Evolutionary conservation across 2,888 invertebrate species (phyloP), one percentile per base, ranked within the genome.

Genomic region (Polydrusus tereticollis): DNA sequence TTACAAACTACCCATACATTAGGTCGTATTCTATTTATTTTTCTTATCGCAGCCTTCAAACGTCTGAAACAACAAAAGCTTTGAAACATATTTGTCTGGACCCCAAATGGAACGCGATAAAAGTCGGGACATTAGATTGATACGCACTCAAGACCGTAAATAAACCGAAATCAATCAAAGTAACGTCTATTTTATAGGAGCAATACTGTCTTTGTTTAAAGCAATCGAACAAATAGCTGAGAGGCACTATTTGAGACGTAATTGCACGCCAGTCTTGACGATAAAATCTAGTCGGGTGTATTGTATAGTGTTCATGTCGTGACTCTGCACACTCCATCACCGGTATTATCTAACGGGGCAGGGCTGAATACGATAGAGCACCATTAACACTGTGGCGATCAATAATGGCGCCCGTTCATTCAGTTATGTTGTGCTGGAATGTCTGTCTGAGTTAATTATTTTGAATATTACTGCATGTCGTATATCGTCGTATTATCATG

Each of bases 401-500:
- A 55, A 72, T 72, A 72, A 62, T 52, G 36, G 67, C 58, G 43
- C 63, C 64, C 57, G 72, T 73, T 73, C 73, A 73, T 73, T 73
- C 73, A 73, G 64, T 52, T 52, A 23, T 29, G 52, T 26, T 26
- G 38, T 14, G 41, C 7, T 23, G 64, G 64, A 64, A 70, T 64
- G 62, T 52, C 45, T 62, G 50, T 36, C 36, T 50, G 21, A 67
- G 43, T 36, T 45, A 59, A 67, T 67, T 59, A 67, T 67, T 59
- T 29, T 47, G 33, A 58, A 59, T 41, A 38, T 41, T 29, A 36
- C 55, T 23, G 57, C n/a, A n/a, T n/a, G n/a, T n/a, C n/a, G n/a
- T n/a, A n/a, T n/a, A n/a, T n/a, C n/a, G n/a, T n/a, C n/a, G n/a
- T n/a, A n/a, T n/a, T n/a, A n/a, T n/a, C n/a, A n/a, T n/a, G n/a